Percentiles rank a stretch among this genome's conserved stretches.
These are phyloP conservation scores for Petroica traversi DNA, from an alignment of 2,113 vertebrate genomes.

Conservation along the genomic window DNA sequence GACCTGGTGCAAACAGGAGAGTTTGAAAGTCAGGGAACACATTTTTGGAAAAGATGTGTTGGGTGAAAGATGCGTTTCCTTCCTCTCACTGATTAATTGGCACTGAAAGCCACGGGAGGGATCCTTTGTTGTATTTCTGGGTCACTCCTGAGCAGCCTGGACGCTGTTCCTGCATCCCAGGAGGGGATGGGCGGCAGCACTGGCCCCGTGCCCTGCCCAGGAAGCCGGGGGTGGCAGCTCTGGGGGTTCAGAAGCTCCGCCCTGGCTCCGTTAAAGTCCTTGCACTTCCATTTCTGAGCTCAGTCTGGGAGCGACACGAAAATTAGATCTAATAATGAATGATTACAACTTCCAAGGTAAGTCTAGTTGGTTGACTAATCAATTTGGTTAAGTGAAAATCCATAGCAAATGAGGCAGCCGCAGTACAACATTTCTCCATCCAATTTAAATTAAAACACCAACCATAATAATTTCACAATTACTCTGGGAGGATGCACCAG, in stretches of 20 bases:
- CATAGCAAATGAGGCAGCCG: slow-evolving; percentile 83
- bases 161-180: not conserved
- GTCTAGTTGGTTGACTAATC: slow-evolving; percentile 85
- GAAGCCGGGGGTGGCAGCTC: not conserved
- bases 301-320: slow-evolving; percentile 60
- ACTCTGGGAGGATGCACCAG: slow-evolving; percentile 72
- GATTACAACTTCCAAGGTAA: slow-evolving; percentile 83
- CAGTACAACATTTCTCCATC: slow-evolving; percentile 81
- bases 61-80: not conserved
- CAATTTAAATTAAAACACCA: slow-evolving; percentile 84
- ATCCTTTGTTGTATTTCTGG: fast-evolving
- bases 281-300: slow-evolving; percentile 63
- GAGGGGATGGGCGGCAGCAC: not conserved
- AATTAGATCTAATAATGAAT: slow-evolving; percentile 84
- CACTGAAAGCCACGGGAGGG: fast-evolving
- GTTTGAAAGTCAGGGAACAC: not conserved
- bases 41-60: not conserved
- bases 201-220: fast-evolving
- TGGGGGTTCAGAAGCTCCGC: not conserved
- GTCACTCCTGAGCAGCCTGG: not conserved
- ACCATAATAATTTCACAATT: slow-evolving; percentile 80
- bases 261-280: not conserved
- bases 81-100: not conserved
- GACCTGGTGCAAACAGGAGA: not conserved
- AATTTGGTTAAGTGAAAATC: slow-evolving; percentile 88